Conservation (phyloP, 2,888 invertebrate genomes). For the Ametastegia equiseti region DNA sequence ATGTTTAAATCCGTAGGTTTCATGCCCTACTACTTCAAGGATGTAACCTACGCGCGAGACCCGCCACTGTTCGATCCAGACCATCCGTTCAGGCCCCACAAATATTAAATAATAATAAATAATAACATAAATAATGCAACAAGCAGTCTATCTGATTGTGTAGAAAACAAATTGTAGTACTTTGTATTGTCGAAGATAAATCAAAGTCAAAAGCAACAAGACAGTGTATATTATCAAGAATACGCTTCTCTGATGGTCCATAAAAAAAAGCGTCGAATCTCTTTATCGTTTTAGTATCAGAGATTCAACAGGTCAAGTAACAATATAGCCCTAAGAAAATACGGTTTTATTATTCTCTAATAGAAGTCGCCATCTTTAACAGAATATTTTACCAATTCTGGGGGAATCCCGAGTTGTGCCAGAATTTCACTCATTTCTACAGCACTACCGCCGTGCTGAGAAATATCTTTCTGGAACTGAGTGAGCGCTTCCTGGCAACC, state of each 20-base stretch:
- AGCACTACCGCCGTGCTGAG: constrained; percentile 74
- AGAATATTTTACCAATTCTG: constrained; percentile 77
- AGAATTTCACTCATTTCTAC: constrained; percentile 78
- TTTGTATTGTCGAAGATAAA: constrained; percentile 44
- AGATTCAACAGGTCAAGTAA: not conserved
- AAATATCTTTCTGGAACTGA: constrained; percentile 77
- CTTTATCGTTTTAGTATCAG: not conserved
- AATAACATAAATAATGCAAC: not conserved
- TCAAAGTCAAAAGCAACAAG: constrained; percentile 46
- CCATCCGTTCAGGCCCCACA: constrained; percentile 87
- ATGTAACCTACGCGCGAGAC: constrained; percentile 88
- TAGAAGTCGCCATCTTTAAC: constrained; percentile 77
- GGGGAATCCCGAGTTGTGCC: constrained; percentile 77
- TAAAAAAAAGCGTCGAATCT: not conserved
- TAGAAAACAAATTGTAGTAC: constrained; percentile 47
- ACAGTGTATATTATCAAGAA: not conserved
- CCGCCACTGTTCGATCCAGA: constrained; percentile 95
- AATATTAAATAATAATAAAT: constrained; percentile 78
- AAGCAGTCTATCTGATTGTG: constrained; percentile 50
- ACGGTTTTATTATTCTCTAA: constrained; percentile 59
- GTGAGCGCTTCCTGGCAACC: constrained; percentile 78
- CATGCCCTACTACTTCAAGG: constrained; percentile 91
- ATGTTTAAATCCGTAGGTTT: constrained; percentile 77
- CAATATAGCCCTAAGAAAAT: too few species aligned
- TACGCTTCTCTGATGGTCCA: not conserved